Percentiles rank a stretch among this genome's conserved stretches.
phyloP scores from a whole-genome alignment of 2,888 invertebrate species.

The Ichneumoninae sp. region DNA sequence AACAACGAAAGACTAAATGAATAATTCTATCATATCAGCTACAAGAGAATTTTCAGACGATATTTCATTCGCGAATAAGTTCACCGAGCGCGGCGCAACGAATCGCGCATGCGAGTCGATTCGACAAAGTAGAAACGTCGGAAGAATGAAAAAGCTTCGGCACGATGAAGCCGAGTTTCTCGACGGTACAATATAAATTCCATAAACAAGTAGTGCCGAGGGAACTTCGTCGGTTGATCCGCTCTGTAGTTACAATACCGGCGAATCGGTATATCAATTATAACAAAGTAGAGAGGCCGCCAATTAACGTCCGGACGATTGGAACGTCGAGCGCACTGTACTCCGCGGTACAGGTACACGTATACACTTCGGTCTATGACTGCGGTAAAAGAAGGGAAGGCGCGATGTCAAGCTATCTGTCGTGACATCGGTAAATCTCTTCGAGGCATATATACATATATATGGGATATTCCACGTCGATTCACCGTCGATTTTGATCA shows the following conservation, averaged over 20 bases:
- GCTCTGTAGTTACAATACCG: conserved; percentile 21
- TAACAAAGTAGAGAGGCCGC: conserved; percentile 69
- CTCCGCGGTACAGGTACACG: conserved; percentile 4
- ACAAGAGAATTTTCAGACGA: background rate
- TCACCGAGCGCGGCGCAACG: background rate
- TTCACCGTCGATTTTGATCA: no score
- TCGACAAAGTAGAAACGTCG: conserved; percentile 3
- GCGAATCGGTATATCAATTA: conserved; percentile 65
- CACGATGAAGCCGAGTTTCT: conserved; percentile 16
- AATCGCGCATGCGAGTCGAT: background rate
- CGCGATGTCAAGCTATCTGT: conserved; percentile 70
- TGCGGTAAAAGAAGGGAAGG: conserved; percentile 58
- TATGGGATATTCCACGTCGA: no score
- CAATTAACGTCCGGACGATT: conserved; percentile 67
- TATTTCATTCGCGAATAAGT: background rate
- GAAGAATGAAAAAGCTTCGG: conserved; percentile 23
- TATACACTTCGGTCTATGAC: conserved; percentile 31
- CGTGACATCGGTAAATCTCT: conserved; percentile 70
- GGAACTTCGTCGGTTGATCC: conserved; percentile 18
- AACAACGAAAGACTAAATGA: background rate
- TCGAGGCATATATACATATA: conserved; percentile 4
- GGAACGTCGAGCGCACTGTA: conserved; percentile 48
- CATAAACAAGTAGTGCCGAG: conserved; percentile 36
- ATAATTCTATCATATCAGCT: background rate
- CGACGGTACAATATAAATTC: conserved; percentile 51